Evolutionary conservation across 2,797 vertebrate genomes (phyloP).

Genomic region (Phaenicophaeus curvirostris): DNA sequence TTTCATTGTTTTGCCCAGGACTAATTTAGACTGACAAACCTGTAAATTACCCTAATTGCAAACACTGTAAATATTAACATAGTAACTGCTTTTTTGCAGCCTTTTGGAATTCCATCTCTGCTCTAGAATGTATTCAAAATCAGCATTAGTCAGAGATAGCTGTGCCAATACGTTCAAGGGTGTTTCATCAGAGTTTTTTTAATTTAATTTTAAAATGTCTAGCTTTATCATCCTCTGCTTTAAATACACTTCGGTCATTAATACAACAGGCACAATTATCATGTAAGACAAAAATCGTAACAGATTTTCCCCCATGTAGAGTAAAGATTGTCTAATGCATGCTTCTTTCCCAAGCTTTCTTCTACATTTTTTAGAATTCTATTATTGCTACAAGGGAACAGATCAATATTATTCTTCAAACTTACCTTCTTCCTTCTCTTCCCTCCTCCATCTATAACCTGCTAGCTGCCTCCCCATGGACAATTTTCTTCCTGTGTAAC

Average conservation of each 20-base stretch:
- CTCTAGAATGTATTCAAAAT: constrained; percentile 12
- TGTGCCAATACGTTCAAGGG: not conserved
- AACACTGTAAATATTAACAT: constrained; percentile 23
- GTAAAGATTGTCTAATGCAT: not conserved
- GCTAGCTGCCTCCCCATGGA: not conserved
- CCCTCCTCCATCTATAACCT: not conserved
- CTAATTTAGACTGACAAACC: constrained; percentile 14
- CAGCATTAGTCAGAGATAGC: not conserved
- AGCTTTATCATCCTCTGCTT: not conserved
- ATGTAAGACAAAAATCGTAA: not conserved
- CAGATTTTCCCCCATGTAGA: not conserved
- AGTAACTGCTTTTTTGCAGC: not conserved
- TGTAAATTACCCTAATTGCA: constrained; percentile 38
- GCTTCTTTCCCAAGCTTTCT: not conserved
- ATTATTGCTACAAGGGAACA: not conserved
- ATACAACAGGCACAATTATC: not conserved
- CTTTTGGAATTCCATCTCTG: not conserved
- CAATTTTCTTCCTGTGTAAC: not conserved
- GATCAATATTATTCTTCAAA: not conserved
- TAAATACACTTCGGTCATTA: not conserved
- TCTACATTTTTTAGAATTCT: not conserved
- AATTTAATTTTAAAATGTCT: not conserved
- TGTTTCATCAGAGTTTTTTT: not conserved
- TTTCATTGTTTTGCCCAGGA: not conserved
- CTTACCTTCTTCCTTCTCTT: not conserved